phyloP scores from a whole-genome alignment of 2,113 vertebrate species.

The Prinia subflava region DNA sequence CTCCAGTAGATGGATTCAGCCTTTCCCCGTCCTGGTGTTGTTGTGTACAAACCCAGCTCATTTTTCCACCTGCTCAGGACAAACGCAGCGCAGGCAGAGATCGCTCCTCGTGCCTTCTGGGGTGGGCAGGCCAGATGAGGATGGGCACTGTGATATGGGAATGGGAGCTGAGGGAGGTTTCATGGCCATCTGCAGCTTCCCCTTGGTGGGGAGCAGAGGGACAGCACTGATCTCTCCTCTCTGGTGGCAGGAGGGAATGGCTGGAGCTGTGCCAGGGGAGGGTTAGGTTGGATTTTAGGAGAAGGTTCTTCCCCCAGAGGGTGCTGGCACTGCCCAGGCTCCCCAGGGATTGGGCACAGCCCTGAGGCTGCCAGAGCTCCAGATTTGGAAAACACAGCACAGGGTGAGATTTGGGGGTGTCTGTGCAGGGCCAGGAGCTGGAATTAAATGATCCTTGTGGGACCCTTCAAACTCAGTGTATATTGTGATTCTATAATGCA shows the following conservation, averaged over 20 bases:
- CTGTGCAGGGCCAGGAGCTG: neutral
- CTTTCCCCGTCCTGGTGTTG: neutral
- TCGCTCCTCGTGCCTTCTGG: neutral
- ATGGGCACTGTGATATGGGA: rapidly evolving
- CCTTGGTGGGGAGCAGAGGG: neutral
- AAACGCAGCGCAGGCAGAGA: neutral
- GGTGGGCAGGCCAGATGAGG: neutral
- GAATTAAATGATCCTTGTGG: neutral
- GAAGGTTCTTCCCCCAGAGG: neutral
- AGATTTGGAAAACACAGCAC: neutral
- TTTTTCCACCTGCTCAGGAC: slow-evolving; percentile 15
- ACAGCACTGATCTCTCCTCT: neutral
- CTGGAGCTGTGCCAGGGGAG: neutral
- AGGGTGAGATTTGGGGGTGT: neutral
- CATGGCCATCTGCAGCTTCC: neutral
- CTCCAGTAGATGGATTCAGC: slow-evolving; percentile 60
- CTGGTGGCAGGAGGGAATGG: neutral
- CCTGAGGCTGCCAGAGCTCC: neutral
- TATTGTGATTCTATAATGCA: neutral
- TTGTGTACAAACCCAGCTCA: slow-evolving; percentile 6
- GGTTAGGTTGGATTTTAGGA: neutral
- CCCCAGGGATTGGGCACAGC: neutral
- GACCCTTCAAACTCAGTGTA: neutral
- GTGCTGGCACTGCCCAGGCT: neutral
- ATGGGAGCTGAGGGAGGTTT: neutral